Evolutionary conservation across 2,888 invertebrate species (phyloP).

Genomic region (Diloba caeruleocephala): DNA sequence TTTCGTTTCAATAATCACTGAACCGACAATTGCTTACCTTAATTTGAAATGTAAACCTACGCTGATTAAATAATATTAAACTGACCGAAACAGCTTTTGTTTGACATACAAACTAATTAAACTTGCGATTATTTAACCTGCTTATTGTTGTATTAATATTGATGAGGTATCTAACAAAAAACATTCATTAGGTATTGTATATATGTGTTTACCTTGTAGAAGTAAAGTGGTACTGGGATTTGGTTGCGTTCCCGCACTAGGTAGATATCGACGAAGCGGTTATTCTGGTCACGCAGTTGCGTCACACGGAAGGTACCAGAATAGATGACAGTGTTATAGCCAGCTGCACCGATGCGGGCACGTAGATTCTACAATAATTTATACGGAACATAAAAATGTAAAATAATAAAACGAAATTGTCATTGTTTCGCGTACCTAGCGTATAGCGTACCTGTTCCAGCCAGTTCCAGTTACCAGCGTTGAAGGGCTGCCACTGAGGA

Average conservation of each 20-base stretch:
- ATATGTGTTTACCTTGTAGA: constrained; percentile 73
- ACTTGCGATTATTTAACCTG: no score
- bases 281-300: constrained; percentile 84
- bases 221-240: constrained; percentile 82
- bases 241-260: constrained; percentile 73
- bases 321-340: constrained; percentile 82
- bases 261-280: constrained; percentile 77
- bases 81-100: no score
- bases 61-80: no score
- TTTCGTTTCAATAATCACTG: no score
- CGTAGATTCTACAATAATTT: constrained; percentile 69
- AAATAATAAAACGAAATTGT: no score
- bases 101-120: no score
- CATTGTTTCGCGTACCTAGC: no score
- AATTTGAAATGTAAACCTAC: no score
- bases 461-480: constrained; percentile 89
- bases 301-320: constrained; percentile 90
- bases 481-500: constrained; percentile 91
- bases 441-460: constrained; percentile 80
- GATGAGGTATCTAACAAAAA: background rate
- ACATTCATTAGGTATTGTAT: no score
- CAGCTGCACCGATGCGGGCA: constrained; percentile 74
- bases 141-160: background rate
- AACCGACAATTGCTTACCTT: no score
- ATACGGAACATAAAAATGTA: background rate